Conservation (phyloP, 2,888 invertebrate species). For the Rotaria magnacalcarata region DNA sequence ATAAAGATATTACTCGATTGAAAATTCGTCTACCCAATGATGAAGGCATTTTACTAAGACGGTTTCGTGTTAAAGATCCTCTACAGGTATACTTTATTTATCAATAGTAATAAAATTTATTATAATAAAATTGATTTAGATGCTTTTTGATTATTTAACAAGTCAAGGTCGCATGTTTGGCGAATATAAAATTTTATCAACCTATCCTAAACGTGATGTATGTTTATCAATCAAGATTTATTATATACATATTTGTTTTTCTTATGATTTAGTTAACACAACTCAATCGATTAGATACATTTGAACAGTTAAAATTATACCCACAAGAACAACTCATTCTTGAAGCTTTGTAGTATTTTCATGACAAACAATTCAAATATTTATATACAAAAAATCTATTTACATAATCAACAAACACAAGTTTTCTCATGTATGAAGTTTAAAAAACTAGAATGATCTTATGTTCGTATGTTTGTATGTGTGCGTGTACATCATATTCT, state of each 20-base stretch:
- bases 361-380: neutral
- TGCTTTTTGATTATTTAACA: slow-evolving; percentile 77
- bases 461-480: neutral
- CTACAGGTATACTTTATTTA: slow-evolving; percentile 46
- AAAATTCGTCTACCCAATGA: slow-evolving; percentile 77
- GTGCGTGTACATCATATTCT: neutral
- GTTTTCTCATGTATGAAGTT: neutral
- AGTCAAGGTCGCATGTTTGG: slow-evolving; percentile 80
- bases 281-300: slow-evolving; percentile 71
- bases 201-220: slow-evolving; percentile 91
- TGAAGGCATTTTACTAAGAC: slow-evolving; percentile 68
- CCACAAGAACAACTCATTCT: slow-evolving; percentile 89
- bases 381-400: neutral
- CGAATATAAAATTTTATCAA: slow-evolving; percentile 82
- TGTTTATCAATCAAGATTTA: slow-evolving; percentile 61
- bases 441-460: neutral
- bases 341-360: slow-evolving; percentile 62
- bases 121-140: slow-evolving; percentile 63
- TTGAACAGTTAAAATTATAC: slow-evolving; percentile 77
- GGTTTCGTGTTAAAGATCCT: slow-evolving; percentile 67
- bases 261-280: slow-evolving; percentile 69
- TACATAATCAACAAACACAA: neutral
- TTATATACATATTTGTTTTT: slow-evolving; percentile 48
- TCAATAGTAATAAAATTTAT: too few species aligned
- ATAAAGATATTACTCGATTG: slow-evolving; percentile 56